Base-by-base conservation (phyloP, 2,113 vertebrate species). In the Rhipidura dahli region DNA sequence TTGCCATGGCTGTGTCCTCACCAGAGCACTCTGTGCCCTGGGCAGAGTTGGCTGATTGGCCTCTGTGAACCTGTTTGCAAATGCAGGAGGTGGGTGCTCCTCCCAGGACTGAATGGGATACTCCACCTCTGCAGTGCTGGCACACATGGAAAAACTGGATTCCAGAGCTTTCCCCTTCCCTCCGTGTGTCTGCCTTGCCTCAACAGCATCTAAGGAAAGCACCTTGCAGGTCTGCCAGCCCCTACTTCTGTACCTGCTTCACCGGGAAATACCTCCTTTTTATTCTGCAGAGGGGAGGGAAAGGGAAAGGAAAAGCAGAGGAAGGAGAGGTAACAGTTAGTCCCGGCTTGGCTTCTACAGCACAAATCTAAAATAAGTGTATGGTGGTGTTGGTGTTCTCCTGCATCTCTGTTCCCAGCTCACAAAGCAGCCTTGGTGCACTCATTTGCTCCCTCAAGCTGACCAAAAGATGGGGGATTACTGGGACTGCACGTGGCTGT, bases 31-130 rank as follows among this genome's bases (percentile, higher is more conserved):
- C 85, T 93, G 57, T 73, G 64, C 63, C 54, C 49, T 51, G 44
- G 37, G 63, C 68, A 88, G 78, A 66, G 31, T 19, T 85, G 73
- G 33, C 76, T 94, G 73, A 22, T 81, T 5, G 4, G 63, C 50
- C 61, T 40, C 87, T 37, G 66, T 56, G 56, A 95, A 79, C 61
- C 56, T 57, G 37, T 83, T 96, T 97, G 95, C 93, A 96, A 96
- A 96, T 97, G 47, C 51, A 56, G 47, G 42, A 53, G 77, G 14
- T 49, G 69, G 8, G 28, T 89, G 83, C 89, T 93, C 95, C 94
- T 96, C 95, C 96, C 91, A 72, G 72, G 73, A n/a, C n/a, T 1
- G 5, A 82, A 71, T 1, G 2, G 51, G 51, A 87, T 8, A 54
- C 77, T 30, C 42, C 72, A 65, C 79, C 88, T 87, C 59, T 77